These are phyloP conservation scores for Apostichopus parvimensis DNA, from an alignment of 35 echinoderm and acorn worm species.

Conservation along the genomic window DNA sequence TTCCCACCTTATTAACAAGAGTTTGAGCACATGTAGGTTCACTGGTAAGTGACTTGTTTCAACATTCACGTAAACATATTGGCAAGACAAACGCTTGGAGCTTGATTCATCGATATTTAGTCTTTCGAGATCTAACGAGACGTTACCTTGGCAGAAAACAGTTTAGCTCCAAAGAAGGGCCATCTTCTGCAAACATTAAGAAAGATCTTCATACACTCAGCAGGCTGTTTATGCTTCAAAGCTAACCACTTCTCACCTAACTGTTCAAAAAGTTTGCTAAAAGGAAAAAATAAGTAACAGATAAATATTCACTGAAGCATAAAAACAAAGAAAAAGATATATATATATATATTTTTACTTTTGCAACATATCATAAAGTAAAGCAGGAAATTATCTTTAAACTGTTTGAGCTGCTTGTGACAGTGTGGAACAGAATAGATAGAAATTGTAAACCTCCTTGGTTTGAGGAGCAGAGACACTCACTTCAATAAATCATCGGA, in stretches of 20 bases:
- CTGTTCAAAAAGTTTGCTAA: slow-evolving; percentile 69
- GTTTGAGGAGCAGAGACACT: neutral
- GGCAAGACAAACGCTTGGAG: too few species aligned
- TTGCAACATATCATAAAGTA: too few species aligned
- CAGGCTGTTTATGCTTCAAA: slow-evolving; percentile 61
- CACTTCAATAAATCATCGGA: slow-evolving; percentile 69
- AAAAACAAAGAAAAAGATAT: too few species aligned
- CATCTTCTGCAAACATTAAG: slow-evolving; percentile 88
- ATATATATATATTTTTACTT: too few species aligned
- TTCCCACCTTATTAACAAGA: too few species aligned
- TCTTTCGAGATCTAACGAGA: neutral
- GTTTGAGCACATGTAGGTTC: too few species aligned
- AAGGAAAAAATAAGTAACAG: neutral
- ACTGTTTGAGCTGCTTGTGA: too few species aligned
- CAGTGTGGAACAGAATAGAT: too few species aligned
- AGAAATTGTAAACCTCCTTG: too few species aligned
- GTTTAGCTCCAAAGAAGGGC: slow-evolving; percentile 91
- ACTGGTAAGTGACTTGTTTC: too few species aligned
- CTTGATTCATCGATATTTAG: neutral
- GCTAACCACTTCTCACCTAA: slow-evolving; percentile 83
- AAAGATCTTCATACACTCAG: slow-evolving; percentile 85
- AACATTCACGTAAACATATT: too few species aligned
- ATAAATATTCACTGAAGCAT: neutral
- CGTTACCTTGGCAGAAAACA: slow-evolving; percentile 93
- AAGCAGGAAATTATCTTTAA: too few species aligned